phyloP scores from a whole-genome alignment of 2,797 vertebrate genomes.

The Eospalax fontanierii region DNA sequence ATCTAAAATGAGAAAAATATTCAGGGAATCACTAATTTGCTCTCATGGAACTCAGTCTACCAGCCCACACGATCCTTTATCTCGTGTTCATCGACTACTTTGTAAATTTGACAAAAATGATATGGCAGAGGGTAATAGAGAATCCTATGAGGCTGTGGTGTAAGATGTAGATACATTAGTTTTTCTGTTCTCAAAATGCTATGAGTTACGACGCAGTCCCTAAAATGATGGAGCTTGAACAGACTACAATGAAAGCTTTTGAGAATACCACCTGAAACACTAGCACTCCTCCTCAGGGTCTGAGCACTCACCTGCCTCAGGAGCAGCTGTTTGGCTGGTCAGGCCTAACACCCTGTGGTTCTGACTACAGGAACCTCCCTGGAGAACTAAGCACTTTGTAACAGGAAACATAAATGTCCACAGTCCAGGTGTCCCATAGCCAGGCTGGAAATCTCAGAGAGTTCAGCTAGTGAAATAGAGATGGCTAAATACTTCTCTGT shows the following conservation, averaged over 20 bases:
- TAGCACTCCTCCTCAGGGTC: background rate
- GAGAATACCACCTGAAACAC: background rate
- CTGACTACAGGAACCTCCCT: rapidly evolving
- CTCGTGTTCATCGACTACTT: background rate
- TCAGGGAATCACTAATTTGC: background rate
- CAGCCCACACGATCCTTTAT: background rate
- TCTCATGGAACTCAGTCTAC: too few species aligned
- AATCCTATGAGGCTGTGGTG: background rate
- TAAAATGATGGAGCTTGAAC: background rate
- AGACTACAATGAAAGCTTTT: too few species aligned
- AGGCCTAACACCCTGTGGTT: too few species aligned
- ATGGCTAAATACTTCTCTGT: too few species aligned
- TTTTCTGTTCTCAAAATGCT: background rate
- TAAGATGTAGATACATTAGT: background rate
- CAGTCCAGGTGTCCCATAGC: background rate
- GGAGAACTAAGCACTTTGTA: background rate
- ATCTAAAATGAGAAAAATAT: background rate
- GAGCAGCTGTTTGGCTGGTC: background rate
- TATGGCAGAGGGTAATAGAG: background rate
- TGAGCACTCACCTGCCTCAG: background rate
- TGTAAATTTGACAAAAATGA: background rate
- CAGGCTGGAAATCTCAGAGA: background rate
- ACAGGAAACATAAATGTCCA: background rate
- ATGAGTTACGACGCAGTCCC: background rate
- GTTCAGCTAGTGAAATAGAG: background rate